phyloP scores from a whole-genome alignment of 2,797 vertebrate species.

The Astyanax mexicanus region DNA sequence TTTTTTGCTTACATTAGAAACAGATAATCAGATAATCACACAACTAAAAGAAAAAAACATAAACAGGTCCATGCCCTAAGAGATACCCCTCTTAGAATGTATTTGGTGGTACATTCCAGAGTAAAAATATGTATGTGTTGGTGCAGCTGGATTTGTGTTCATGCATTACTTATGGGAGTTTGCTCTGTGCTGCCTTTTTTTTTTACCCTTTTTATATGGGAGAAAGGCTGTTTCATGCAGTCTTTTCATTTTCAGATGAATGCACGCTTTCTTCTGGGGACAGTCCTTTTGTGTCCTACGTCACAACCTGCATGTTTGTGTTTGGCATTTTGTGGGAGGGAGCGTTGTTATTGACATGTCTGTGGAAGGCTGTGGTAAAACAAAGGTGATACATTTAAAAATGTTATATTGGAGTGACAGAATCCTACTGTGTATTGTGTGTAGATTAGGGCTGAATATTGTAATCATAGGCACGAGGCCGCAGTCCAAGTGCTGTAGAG shows the following conservation, averaged over 20 bases:
- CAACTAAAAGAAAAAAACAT: not conserved
- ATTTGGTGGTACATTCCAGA: constrained; percentile 28
- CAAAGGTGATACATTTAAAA: not conserved
- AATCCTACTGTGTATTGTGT: too few relatives aligned
- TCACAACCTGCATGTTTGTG: not conserved
- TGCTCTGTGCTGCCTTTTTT: constrained; percentile 65
- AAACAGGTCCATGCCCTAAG: not conserved
- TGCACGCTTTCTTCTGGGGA: not conserved
- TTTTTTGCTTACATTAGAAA: not conserved
- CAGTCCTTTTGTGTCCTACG: not conserved
- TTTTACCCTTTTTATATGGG: constrained; percentile 43
- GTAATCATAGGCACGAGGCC: too few relatives aligned
- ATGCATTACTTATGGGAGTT: constrained; percentile 80
- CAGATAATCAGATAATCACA: not conserved
- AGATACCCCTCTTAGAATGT: constrained; percentile 15
- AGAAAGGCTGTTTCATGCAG: constrained; percentile 37
- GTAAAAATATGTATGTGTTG: constrained; percentile 43
- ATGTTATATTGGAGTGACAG: too few relatives aligned
- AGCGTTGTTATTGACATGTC: not conserved
- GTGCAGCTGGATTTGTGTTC: constrained; percentile 53
- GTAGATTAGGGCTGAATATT: too few relatives aligned
- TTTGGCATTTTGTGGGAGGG: not conserved
- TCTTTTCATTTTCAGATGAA: constrained; percentile 10
- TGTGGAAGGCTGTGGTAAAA: not conserved
- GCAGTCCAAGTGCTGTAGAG: too few relatives aligned